Evolutionary conservation across 2,888 invertebrate species (phyloP), one percentile per base, ranked within the genome.

Genomic region (Mechanitis mazaeus): DNA sequence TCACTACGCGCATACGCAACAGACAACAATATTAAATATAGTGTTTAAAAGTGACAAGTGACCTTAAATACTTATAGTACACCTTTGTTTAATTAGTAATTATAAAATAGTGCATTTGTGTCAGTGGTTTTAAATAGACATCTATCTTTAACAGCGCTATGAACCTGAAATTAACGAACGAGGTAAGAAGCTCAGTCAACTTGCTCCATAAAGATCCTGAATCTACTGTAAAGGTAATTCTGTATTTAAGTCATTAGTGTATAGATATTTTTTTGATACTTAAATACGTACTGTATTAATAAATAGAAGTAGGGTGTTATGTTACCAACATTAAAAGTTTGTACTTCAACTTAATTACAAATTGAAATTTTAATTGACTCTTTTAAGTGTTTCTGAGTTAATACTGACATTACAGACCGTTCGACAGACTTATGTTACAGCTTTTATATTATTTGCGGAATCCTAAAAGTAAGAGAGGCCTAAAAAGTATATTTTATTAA

Each of bases 91-190:
- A 20, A 20, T 20, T 20, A 20, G 20, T 20, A 20, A 20, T 20
- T n/a, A 38, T 28, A 54, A n/a, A 62, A 45, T 45, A 56, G 33
- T 56, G 7, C 33, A 33, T 53, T 45, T 45, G 45, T 35, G 55
- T 56, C 46, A 45, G n/a, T 56, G 45, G 50, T 7, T 33, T 55
- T 45, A 59, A 61, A 65, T 61, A 50, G 54, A 65, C 59, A 59
- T 74, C 72, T 79, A 76, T 75, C 69, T 77, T 69, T 72, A 69
- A 72, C 68, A 71, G 73, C 70, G 74, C 71, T 69, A 87, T 88
- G 88, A 88, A 87, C 77, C 71, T 89, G 64, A 89, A 88, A 72
- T 72, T 88, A 66, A 87, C 84, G 72, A 88, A 87, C 74, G 84
- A 87, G 61, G 73, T 80, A 54, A 82, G 83, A 71, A 78, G 76